A percentile compares a stretch with the other conserved stretches of the same genome.
These are phyloP conservation scores for Trinectes maculatus DNA, from an alignment of 2,113 vertebrate genomes.

Conservation along the genomic window DNA sequence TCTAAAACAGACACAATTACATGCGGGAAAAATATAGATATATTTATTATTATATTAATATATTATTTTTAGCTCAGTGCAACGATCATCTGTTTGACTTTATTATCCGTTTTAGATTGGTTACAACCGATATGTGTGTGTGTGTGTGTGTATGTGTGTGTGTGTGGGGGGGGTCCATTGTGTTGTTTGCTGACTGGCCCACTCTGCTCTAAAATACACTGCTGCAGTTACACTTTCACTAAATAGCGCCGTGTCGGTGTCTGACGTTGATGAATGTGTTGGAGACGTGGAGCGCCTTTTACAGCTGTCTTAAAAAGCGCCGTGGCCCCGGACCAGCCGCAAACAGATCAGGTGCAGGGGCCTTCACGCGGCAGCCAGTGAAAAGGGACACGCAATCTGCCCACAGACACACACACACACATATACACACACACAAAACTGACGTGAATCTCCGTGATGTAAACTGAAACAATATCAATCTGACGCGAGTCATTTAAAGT, in stretches of 20 bases:
- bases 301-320: conserved; percentile 80
- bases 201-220: conserved; percentile 74
- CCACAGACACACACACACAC: not conserved
- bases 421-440: not conserved
- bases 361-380: conserved; percentile 34
- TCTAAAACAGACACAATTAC: not conserved
- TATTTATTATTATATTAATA: not conserved
- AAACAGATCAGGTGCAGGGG: conserved; percentile 61
- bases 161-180: conserved; percentile 47
- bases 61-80: not conserved
- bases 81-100: conserved; percentile 13
- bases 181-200: conserved; percentile 71
- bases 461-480: no score
- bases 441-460: no score
- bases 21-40: not conserved
- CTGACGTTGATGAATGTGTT: conserved; percentile 86
- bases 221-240: conserved; percentile 76
- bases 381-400: conserved; percentile 48
- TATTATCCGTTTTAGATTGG: conserved; percentile 37
- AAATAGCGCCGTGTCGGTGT: conserved; percentile 78
- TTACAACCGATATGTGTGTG: conserved; percentile 42
- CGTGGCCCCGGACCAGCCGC: conserved; percentile 69
- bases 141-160: no score
- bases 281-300: conserved; percentile 83
- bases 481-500: no score